phyloP scores from a whole-genome alignment of 2,888 invertebrate genomes.

The Plebejus melissa region DNA sequence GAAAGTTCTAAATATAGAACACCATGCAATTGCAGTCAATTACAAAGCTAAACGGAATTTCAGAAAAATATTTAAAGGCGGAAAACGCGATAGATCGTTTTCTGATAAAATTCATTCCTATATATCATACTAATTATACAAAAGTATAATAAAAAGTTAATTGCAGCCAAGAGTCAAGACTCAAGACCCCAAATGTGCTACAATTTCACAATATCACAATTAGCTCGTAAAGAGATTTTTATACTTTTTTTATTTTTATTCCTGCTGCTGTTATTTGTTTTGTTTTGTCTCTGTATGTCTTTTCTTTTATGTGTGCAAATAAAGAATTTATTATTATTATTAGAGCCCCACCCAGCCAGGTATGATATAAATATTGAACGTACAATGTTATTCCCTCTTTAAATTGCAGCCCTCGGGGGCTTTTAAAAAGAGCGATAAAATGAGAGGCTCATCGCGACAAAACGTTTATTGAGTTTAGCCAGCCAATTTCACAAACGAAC shows the following conservation, averaged over 20 bases:
- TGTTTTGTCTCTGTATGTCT: too few relatives aligned
- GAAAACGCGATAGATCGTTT: too few relatives aligned
- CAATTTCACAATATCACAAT: background rate
- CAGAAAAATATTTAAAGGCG: background rate
- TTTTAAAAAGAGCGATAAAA: slow-evolving; percentile 54
- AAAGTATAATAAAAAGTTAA: too few relatives aligned
- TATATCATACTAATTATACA: too few relatives aligned
- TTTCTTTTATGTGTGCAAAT: too few relatives aligned
- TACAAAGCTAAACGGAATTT: background rate
- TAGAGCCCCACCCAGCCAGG: slow-evolving; percentile 24
- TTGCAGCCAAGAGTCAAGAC: background rate
- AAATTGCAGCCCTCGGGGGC: slow-evolving; percentile 44
- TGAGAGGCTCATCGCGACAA: slow-evolving; percentile 56
- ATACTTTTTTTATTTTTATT: too few relatives aligned
- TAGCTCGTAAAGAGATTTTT: background rate
- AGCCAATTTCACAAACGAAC: slow-evolving; percentile 49
- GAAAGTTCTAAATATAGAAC: background rate
- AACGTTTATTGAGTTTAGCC: slow-evolving; percentile 60
- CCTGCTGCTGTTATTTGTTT: too few relatives aligned
- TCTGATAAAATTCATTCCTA: too few relatives aligned
- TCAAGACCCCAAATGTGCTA: background rate
- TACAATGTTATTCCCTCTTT: slow-evolving; percentile 56
- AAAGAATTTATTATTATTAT: too few relatives aligned
- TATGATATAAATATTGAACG: slow-evolving; percentile 31
- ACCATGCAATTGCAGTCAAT: background rate